Base-by-base conservation (phyloP, 2,113 vertebrate genomes). In the Dipodomys stephensi region DNA sequence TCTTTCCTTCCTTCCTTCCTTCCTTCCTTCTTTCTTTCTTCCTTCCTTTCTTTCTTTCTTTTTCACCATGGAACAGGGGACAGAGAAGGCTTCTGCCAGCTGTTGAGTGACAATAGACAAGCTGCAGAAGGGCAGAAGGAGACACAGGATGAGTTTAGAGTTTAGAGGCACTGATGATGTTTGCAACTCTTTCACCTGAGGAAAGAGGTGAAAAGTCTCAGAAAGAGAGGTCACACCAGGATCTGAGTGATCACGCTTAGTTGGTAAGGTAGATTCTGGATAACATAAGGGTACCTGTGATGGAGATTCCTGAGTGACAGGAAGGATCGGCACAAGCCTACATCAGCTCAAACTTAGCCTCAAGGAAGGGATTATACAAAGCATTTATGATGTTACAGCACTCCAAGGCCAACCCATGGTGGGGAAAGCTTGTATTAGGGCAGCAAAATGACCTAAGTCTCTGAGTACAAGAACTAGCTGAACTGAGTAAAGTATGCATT, bases 261-360 rank as follows among this genome's bases (percentile, higher is more conserved):
- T 64, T 30, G 71, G 23, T 69, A 12, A 32, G 64, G 23, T 44
- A 73, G 68, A 49, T 69, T 71, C 10, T 72, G n/a, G 60, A 49
- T 18, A 19, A 46, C 7, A 18, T 1, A 44, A 2, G 12, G 12
- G n/a, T 6, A 22, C 3, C 15, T 3, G 0, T 16, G 13, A 67
- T 4, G 12, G 49, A 60, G 16, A 12, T 13, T 19, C 27, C 44
- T 20, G 20, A 22, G 7, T 2, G 46, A n/a, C 1, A 6, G 1
- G 2, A 22, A 35, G n/a, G 25, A 11, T 32, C 9, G 46, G 15
- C 18, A n/a, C 20, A 23, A 15, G 19, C 53, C 23, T 60, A 7
- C 2, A 0, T 13, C 20, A 60, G 12, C 19, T 6, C 6, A 49
- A n/a, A 22, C 57, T 22, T 3, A 6, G 27, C 4, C 25, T 60